A percentile compares a stretch with the other conserved stretches of the same genome.
phyloP scores from a whole-genome alignment of 1,140 invertebrate species.

The Oryzaephilus surinamensis region DNA sequence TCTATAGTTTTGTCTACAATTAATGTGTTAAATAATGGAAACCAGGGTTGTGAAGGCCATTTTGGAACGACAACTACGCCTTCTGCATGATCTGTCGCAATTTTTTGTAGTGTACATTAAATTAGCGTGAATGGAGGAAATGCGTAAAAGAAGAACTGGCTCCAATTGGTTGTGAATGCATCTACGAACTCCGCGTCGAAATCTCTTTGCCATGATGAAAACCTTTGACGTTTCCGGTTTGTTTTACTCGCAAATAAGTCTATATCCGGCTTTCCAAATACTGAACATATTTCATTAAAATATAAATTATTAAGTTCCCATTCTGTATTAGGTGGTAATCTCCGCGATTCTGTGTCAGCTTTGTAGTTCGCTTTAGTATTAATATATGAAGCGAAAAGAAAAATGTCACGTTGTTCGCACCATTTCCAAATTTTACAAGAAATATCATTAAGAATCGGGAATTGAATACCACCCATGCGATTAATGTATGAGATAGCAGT shows the following conservation, averaged over 20 bases:
- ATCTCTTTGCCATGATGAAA: background rate
- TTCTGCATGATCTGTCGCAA: slow-evolving; percentile 15
- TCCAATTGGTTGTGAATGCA: background rate
- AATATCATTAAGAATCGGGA: too few species aligned
- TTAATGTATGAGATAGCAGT: too few species aligned
- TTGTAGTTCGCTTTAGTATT: too few species aligned
- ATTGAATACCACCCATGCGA: too few species aligned
- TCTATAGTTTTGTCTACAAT: background rate
- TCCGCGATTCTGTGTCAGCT: too few species aligned
- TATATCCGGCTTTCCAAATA: background rate
- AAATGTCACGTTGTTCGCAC: too few species aligned
- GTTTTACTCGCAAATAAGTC: background rate
- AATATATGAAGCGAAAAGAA: too few species aligned
- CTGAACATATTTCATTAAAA: too few species aligned
- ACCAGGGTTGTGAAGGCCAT: slow-evolving; percentile 26
- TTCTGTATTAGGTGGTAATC: too few species aligned
- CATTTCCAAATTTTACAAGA: too few species aligned
- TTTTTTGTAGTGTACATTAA: slow-evolving; percentile 16
- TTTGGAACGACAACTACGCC: slow-evolving; percentile 28
- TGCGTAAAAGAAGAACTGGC: slow-evolving; percentile 14
- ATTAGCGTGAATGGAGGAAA: slow-evolving; percentile 20
- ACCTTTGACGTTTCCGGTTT: background rate
- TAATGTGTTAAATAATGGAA: slow-evolving; percentile 14
- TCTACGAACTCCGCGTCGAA: background rate
- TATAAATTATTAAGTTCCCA: too few species aligned